Percentiles rank a stretch among this genome's conserved stretches.
Conservation (phyloP, 2,888 invertebrate genomes). For the Aradus depressus region DNA sequence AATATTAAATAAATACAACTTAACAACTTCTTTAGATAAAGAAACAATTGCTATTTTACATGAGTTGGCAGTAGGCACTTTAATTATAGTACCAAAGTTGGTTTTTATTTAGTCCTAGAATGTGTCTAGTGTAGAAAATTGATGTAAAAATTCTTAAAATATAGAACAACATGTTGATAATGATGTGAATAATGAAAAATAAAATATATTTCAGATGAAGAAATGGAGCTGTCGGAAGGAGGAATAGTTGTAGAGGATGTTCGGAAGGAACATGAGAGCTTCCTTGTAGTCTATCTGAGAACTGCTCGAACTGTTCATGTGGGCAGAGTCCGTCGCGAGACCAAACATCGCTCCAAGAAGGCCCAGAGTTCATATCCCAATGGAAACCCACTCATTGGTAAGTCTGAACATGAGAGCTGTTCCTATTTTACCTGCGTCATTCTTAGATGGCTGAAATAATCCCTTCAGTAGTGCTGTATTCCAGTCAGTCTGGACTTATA, state of each 20-base stretch:
- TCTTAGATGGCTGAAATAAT: neutral
- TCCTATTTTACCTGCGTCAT: neutral
- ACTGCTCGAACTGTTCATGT: conserved; percentile 38
- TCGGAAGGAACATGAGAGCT: conserved; percentile 75
- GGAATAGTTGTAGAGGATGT: conserved; percentile 64
- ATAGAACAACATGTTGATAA: too few relatives aligned
- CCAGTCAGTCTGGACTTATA: neutral
- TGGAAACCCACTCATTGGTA: conserved; percentile 28
- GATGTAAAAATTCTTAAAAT: too few relatives aligned
- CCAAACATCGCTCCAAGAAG: conserved; percentile 34
- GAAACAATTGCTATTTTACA: too few relatives aligned
- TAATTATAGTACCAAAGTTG: too few relatives aligned
- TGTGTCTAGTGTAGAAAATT: too few relatives aligned
- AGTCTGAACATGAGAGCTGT: neutral
- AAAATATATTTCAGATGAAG: conserved; percentile 48
- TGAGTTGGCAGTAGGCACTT: too few relatives aligned
- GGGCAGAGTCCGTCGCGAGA: conserved; percentile 43
- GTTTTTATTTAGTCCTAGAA: too few relatives aligned
- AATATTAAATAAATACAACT: too few relatives aligned
- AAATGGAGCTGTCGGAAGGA: conserved; percentile 72
- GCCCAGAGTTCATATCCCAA: conserved; percentile 21
- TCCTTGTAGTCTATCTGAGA: conserved; percentile 78
- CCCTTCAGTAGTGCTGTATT: neutral
- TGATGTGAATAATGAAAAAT: too few relatives aligned
- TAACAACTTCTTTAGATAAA: too few relatives aligned